Conservation (phyloP, 2,797 vertebrate species). For the Peromyscus eremicus region DNA sequence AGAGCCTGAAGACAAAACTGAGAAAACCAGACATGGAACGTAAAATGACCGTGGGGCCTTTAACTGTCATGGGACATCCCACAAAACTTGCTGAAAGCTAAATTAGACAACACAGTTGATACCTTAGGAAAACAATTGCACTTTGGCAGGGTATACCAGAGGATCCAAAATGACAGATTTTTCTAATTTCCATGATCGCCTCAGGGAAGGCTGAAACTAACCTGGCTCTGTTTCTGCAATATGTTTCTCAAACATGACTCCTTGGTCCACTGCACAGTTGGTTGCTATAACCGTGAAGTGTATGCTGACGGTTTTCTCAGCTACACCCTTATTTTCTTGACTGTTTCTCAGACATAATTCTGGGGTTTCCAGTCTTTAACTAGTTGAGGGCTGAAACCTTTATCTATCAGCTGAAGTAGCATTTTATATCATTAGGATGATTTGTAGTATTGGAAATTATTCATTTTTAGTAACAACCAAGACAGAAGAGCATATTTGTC, state of each 20-base stretch:
- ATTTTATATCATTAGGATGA: conserved; percentile 54
- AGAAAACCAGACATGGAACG: neutral
- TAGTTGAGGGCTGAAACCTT: conserved; percentile 49
- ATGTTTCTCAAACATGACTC: conserved; percentile 78
- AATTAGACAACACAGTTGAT: conserved; percentile 74
- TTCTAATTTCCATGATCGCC: conserved; percentile 68
- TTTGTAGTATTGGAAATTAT: conserved; percentile 33
- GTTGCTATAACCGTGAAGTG: conserved; percentile 72
- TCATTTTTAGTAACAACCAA: conserved; percentile 48
- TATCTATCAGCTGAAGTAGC: conserved; percentile 43
- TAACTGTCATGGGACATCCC: conserved; percentile 48
- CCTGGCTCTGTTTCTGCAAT: conserved; percentile 69
- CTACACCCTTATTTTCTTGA: conserved; percentile 71
- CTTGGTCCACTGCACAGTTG: conserved; percentile 72
- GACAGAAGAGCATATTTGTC: conserved; percentile 49
- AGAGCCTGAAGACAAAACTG: neutral
- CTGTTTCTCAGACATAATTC: conserved; percentile 47
- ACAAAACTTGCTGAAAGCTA: conserved; percentile 34
- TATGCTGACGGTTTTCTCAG: conserved; percentile 66
- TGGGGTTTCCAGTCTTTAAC: neutral
- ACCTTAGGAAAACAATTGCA: conserved; percentile 63
- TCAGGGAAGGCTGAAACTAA: conserved; percentile 65
- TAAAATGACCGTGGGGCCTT: conserved; percentile 23
- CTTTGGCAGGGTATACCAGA: conserved; percentile 57
- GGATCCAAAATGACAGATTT: conserved; percentile 67